These are phyloP conservation scores for Polymixis flavicincta DNA, from an alignment of 2,888 invertebrate species.

Conservation along the genomic window DNA sequence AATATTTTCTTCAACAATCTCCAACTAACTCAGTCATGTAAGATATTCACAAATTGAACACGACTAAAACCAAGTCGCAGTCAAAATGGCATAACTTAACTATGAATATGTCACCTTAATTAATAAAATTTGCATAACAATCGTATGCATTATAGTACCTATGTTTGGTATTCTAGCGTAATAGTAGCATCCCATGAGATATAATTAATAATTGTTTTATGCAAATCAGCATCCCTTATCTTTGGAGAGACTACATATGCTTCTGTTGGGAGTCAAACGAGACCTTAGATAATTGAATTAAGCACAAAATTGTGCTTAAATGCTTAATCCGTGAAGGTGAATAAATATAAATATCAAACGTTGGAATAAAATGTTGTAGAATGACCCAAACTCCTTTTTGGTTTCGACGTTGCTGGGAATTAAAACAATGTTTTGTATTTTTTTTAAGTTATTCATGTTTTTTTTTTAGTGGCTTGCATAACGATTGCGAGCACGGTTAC, in stretches of 20 bases:
- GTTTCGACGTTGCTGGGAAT: background rate
- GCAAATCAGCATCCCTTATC: slow-evolving; percentile 77
- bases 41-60: slow-evolving; percentile 32
- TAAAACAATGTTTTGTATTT: background rate
- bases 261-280: slow-evolving; percentile 63
- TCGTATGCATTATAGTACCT: slow-evolving; percentile 60
- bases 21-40: background rate
- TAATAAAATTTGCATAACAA: slow-evolving; percentile 65
- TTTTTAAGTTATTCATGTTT: background rate
- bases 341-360: slow-evolving; percentile 31
- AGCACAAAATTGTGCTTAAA: slow-evolving; percentile 51
- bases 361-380: slow-evolving; percentile 6
- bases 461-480: background rate
- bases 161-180: slow-evolving; percentile 68
- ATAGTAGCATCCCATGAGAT: slow-evolving; percentile 72
- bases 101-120: slow-evolving; percentile 59
- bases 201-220: slow-evolving; percentile 84
- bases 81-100: slow-evolving; percentile 47
- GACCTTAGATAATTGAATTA: slow-evolving; percentile 64
- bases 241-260: slow-evolving; percentile 64
- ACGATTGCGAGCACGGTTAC: background rate
- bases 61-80: slow-evolving; percentile 25
- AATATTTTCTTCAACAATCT: background rate
- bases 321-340: slow-evolving; percentile 34
- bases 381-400: background rate